These are phyloP conservation scores for Phalacrocorax aristotelis DNA, from an alignment of 2,113 vertebrate genomes.

Conservation along the genomic window DNA sequence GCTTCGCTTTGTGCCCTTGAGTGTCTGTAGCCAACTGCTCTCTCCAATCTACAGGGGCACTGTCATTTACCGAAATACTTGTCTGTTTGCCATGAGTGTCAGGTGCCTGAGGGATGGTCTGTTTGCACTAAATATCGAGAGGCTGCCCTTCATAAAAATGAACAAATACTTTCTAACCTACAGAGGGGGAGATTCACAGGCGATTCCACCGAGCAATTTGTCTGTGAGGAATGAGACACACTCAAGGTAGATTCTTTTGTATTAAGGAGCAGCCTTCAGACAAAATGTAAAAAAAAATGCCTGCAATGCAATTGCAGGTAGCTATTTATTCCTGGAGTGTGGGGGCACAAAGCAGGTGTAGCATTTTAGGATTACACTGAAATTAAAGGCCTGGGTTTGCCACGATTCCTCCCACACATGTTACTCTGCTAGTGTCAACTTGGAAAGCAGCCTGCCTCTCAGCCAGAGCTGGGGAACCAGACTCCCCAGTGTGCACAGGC, in stretches of 20 bases:
- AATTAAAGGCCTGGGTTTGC: constrained; percentile 19
- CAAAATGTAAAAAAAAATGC: neutral
- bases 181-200: constrained; percentile 50
- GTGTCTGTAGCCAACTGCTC: constrained; percentile 56
- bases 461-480: neutral
- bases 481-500: neutral
- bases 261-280: neutral
- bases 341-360: constrained; percentile 14
- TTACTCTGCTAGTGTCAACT: neutral
- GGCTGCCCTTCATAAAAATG: constrained; percentile 74
- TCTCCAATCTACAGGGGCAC: constrained; percentile 54
- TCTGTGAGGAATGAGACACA: constrained; percentile 30
- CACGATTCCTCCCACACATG: constrained; percentile 39
- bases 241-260: constrained; percentile 46
- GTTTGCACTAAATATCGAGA: constrained; percentile 73
- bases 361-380: neutral
- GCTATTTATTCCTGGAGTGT: constrained; percentile 34
- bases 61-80: constrained; percentile 74
- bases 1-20: constrained; percentile 44
- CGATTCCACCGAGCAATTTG: constrained; percentile 55
- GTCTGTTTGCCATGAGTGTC: constrained; percentile 73
- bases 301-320: neutral
- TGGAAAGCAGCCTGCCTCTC: neutral
- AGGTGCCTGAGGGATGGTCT: constrained; percentile 68
- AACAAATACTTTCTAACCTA: constrained; percentile 72